phyloP scores from a whole-genome alignment of 1,140 invertebrate genomes.

The Drosophila sturtevanti region DNA sequence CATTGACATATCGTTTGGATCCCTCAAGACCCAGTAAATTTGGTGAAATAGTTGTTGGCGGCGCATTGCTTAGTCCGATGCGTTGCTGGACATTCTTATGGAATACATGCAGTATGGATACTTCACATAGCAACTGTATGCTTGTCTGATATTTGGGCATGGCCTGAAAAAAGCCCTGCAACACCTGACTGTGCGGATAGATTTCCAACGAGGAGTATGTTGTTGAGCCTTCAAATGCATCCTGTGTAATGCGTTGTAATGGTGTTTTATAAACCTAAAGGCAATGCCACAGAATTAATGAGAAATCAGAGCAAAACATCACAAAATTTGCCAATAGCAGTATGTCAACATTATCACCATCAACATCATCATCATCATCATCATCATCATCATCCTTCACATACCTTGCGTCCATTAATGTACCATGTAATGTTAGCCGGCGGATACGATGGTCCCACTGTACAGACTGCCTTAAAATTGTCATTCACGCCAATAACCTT shows the following conservation, averaged over 20 bases:
- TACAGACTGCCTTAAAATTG: conserved; percentile 83
- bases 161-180: conserved; percentile 78
- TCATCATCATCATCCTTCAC: conserved; percentile 28
- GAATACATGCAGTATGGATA: conserved; percentile 78
- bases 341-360: neutral
- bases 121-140: conserved; percentile 75
- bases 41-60: conserved; percentile 79
- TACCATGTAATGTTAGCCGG: conserved; percentile 88
- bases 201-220: conserved; percentile 77
- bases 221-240: conserved; percentile 73
- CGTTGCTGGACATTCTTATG: conserved; percentile 79
- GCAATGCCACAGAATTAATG: neutral
- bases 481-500: conserved; percentile 77
- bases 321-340: conserved; percentile 11
- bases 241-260: conserved; percentile 75
- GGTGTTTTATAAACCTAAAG: conserved; percentile 74
- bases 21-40: conserved; percentile 81
- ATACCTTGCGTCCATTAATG: conserved; percentile 87
- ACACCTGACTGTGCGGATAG: conserved; percentile 74
- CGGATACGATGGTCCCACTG: conserved; percentile 85
- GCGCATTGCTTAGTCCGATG: conserved; percentile 62
- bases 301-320: neutral
- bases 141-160: conserved; percentile 77
- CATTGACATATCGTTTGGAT: conserved; percentile 74
- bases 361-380: no score